Percentiles rank a stretch among this genome's conserved stretches.
Evolutionary conservation across 2,888 invertebrate genomes (phyloP).

Genomic region (Hypercompe scribonia): DNA sequence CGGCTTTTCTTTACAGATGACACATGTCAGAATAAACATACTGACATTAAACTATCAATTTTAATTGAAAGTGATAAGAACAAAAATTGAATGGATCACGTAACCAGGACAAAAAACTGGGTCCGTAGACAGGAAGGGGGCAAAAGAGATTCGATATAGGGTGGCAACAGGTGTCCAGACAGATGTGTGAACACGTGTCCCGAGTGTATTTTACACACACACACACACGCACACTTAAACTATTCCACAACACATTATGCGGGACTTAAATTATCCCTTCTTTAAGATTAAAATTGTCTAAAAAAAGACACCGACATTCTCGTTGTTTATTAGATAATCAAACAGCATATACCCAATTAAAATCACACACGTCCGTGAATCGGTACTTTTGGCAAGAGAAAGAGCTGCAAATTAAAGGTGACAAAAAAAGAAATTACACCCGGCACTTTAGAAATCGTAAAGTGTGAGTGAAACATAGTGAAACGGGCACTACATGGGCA

Average conservation of each 20-base stretch:
- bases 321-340: neutral
- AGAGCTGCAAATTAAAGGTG: conserved; percentile 48
- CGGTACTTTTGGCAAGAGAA: conserved; percentile 32
- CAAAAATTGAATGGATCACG: conserved; percentile 22
- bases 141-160: conserved; percentile 33
- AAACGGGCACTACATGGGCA: conserved; percentile 76
- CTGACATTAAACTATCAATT: conserved; percentile 22
- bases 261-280: neutral
- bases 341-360: conserved; percentile 25
- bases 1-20: conserved; percentile 25
- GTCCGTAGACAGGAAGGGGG: conserved; percentile 26
- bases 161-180: conserved; percentile 52
- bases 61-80: conserved; percentile 25
- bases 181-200: conserved; percentile 64
- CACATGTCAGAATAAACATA: conserved; percentile 12
- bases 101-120: conserved; percentile 20
- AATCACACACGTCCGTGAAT: conserved; percentile 29
- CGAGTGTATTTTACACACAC: conserved; percentile 19
- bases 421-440: conserved; percentile 69
- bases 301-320: neutral
- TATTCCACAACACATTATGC: conserved; percentile 28
- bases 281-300: neutral
- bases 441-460: conserved; percentile 73
- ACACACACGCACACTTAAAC: neutral
- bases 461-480: conserved; percentile 77